phyloP scores from a whole-genome alignment of 2,797 vertebrate genomes.

The Melanogrammus aeglefinus region DNA sequence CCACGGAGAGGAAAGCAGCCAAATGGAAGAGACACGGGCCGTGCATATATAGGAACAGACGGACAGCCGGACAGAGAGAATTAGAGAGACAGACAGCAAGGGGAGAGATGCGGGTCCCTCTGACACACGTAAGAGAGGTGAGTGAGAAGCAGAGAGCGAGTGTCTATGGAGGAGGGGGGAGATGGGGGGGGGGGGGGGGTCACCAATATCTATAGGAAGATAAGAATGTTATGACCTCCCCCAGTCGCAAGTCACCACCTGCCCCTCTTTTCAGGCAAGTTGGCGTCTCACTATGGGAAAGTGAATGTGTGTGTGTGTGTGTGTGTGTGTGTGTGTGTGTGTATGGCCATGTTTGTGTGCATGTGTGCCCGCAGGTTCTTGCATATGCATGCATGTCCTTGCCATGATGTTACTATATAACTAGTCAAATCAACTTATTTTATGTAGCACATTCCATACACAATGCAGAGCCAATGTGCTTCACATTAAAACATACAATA shows the following conservation, averaged over 20 bases:
- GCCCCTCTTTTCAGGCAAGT: slow-evolving; percentile 30
- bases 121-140: no score
- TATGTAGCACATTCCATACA: no score
- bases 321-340: background rate
- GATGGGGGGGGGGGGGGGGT: background rate
- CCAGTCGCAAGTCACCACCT: slow-evolving; percentile 54
- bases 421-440: no score
- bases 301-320: slow-evolving; percentile 11
- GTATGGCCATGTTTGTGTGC: background rate
- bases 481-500: no score
- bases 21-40: slow-evolving; percentile 24
- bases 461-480: no score
- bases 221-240: slow-evolving; percentile 39
- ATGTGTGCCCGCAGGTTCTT: background rate
- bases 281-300: background rate
- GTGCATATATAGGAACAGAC: background rate
- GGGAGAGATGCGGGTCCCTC: no score
- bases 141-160: no score
- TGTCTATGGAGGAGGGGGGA: background rate
- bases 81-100: no score
- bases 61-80: background rate
- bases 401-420: no score
- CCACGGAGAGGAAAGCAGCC: slow-evolving; percentile 1
- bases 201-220: background rate
- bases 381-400: no score